These are phyloP conservation scores for Galagoides demidoff DNA, from an alignment of 2,797 vertebrate genomes.

Conservation along the genomic window DNA sequence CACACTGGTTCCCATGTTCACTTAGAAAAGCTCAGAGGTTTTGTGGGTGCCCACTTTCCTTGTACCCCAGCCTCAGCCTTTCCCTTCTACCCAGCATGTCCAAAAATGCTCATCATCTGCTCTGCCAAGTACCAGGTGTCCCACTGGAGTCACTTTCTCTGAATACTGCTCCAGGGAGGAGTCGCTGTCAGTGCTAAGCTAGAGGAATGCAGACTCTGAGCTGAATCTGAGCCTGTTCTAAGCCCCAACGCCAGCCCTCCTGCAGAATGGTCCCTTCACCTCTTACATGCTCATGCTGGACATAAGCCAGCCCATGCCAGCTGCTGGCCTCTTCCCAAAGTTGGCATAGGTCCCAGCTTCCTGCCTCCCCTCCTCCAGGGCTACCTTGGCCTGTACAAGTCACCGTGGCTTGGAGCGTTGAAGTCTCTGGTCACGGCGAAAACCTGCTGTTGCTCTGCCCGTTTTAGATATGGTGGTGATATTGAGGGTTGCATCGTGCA, in stretches of 20 bases:
- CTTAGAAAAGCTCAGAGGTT: background rate
- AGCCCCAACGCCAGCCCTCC: conserved; percentile 13
- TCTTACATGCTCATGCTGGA: background rate
- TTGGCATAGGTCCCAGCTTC: conserved; percentile 5
- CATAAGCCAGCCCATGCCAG: conserved; percentile 10
- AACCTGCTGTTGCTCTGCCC: conserved; percentile 53
- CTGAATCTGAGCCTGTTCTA: background rate
- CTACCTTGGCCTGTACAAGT: background rate
- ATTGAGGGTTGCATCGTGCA: background rate
- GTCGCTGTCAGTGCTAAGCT: background rate
- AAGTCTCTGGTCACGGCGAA: conserved; percentile 44
- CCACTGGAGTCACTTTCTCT: conserved; percentile 30
- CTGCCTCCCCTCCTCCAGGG: background rate
- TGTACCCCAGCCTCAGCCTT: background rate
- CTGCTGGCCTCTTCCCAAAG: conserved; percentile 58
- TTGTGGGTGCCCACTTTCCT: background rate
- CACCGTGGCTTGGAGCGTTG: background rate
- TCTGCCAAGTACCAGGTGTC: background rate
- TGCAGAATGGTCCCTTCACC: background rate
- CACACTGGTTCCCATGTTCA: background rate
- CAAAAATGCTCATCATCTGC: background rate
- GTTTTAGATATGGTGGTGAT: background rate
- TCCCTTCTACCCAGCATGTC: background rate
- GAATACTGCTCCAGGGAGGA: background rate
- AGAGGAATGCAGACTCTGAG: background rate